Percentiles rank a stretch among this genome's conserved stretches.
Conservation (phyloP, 2,113 vertebrate species). For the Pangasianodon gigas region DNA sequence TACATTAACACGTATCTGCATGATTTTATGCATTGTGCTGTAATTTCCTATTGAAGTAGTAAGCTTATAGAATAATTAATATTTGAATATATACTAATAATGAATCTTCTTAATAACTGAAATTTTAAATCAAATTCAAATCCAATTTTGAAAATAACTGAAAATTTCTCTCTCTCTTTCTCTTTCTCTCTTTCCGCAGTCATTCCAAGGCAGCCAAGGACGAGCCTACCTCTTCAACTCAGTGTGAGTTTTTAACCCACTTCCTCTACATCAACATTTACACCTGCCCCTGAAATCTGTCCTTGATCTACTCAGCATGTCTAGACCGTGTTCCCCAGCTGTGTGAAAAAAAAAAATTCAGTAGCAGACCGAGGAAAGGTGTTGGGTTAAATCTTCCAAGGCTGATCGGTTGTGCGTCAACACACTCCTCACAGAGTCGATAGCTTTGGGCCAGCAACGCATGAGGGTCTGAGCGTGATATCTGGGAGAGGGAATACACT, state of each 20-base stretch:
- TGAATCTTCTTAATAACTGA: background rate
- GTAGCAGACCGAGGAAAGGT: background rate
- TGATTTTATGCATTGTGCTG: no score
- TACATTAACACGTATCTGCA: background rate
- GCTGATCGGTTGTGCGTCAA: background rate
- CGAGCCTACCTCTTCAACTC: slow-evolving; percentile 99
- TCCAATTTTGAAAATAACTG: background rate
- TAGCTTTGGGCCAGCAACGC: background rate
- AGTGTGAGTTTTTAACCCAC: slow-evolving; percentile 82
- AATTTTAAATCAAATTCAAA: background rate
- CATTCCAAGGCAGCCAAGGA: slow-evolving; percentile 98
- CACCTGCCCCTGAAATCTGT: background rate
- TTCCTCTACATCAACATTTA: background rate
- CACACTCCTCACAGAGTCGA: background rate
- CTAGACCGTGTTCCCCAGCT: background rate
- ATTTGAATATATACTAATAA: background rate
- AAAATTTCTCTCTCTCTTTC: background rate
- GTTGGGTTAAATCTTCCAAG: background rate
- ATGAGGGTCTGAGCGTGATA: background rate
- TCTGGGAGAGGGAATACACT: background rate
- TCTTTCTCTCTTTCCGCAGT: slow-evolving; percentile 74
- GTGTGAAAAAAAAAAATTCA: background rate
- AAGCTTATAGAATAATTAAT: background rate
- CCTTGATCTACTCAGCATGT: background rate
- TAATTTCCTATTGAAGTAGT: background rate